phyloP scores from a whole-genome alignment of 2,888 invertebrate species.

The Ophion obscuratus region DNA sequence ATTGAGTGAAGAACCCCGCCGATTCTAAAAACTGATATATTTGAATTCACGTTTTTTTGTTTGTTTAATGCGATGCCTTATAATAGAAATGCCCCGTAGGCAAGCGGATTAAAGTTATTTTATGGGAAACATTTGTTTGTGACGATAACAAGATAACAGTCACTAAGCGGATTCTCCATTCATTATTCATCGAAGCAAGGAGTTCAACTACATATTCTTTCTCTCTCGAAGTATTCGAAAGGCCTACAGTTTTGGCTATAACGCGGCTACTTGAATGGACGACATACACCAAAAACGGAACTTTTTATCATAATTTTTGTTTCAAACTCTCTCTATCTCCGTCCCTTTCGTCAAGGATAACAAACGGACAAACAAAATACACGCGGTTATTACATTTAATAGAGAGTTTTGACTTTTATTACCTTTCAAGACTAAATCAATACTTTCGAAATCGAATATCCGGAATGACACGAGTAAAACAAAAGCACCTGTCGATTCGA shows the following conservation, averaged over 20 bases:
- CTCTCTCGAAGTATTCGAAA: slow-evolving; percentile 31
- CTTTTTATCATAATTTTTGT: slow-evolving; percentile 12
- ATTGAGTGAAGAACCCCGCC: slow-evolving; percentile 25
- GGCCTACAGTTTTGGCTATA: slow-evolving; percentile 14
- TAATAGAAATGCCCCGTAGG: background rate
- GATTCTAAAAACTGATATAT: background rate
- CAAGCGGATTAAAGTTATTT: background rate
- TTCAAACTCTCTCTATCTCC: slow-evolving; percentile 21
- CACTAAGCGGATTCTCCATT: background rate
- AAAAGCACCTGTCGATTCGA: slow-evolving; percentile 32
- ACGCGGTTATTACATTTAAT: slow-evolving; percentile 54
- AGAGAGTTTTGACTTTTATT: slow-evolving; percentile 56
- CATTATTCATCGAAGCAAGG: slow-evolving; percentile 21
- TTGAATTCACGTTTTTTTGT: slow-evolving; percentile 5
- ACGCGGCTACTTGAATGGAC: slow-evolving; percentile 39
- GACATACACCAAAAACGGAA: slow-evolving; percentile 7
- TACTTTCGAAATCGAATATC: slow-evolving; percentile 60
- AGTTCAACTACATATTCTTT: slow-evolving; percentile 14
- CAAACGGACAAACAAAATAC: slow-evolving; percentile 51
- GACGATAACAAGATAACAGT: background rate
- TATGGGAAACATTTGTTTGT: background rate
- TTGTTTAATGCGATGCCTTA: background rate
- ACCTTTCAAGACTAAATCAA: slow-evolving; percentile 11
- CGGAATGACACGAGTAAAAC: slow-evolving; percentile 60
- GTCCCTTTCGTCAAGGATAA: slow-evolving; percentile 8